Evolutionary conservation across 2,113 vertebrate species (phyloP).

Genomic region (Anseranas semipalmata): DNA sequence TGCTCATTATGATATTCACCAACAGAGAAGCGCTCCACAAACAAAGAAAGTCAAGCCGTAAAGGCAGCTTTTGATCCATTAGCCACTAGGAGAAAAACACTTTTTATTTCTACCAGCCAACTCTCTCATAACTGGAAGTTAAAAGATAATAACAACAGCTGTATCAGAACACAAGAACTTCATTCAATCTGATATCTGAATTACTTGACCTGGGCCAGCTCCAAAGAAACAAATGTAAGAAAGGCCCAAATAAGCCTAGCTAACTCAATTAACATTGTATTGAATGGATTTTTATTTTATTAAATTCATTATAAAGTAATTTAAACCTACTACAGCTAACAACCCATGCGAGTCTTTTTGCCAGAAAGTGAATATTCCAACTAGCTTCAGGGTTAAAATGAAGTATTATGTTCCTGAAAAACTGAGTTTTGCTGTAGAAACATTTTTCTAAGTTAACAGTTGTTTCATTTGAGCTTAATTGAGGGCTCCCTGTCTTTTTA

Average conservation of each 20-base stretch:
- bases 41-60: background rate
- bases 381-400: background rate
- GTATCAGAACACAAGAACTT: background rate
- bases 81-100: background rate
- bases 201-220: background rate
- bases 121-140: background rate
- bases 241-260: background rate
- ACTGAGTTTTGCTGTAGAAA: background rate
- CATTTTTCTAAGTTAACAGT: background rate
- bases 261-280: background rate
- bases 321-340: background rate
- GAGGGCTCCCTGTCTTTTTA: background rate
- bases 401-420: background rate
- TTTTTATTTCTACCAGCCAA: background rate
- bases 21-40: background rate
- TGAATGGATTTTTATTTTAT: slow-evolving; percentile 8
- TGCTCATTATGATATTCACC: background rate
- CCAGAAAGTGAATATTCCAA: background rate
- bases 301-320: background rate
- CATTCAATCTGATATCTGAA: background rate
- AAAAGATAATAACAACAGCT: background rate
- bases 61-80: background rate
- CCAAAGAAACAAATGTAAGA: slow-evolving; percentile 24
- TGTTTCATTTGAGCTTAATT: background rate
- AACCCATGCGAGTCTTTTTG: background rate